Evolutionary conservation across 2,113 vertebrate genomes (phyloP), one percentile per base, ranked within the genome.

Genomic region (Elephantulus edwardii): DNA sequence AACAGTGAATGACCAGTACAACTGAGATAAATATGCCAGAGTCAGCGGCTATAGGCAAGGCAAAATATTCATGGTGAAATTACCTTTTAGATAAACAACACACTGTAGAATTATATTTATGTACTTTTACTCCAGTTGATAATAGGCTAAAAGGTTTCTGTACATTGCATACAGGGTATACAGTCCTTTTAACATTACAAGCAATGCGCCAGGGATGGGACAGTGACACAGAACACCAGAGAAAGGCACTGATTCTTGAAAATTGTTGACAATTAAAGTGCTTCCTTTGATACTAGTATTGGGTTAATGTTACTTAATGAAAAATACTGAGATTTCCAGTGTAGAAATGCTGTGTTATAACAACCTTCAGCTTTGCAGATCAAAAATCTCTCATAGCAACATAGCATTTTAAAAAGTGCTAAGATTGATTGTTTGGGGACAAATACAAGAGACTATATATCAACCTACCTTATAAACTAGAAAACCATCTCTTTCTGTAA

Each of bases 371-470:
- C 54, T 93, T 85, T 50, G 78, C 72, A 91, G 74, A 79, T 70
- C 50, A 78, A 72, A 22, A 74, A 12, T 16, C 38, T 92, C 68
- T 77, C 38, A 80, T 52, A 56, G 74, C 40, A 56, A 75, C 33
- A 56, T 11, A 68, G 16, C 28, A 30, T 93, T 94, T 86, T n/a
- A 38, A 83, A 92, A 94, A 89, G 9, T 68, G 5, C 70, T 8
- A 76, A 88, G 72, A 85, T 81, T 52, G 83, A 87, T 72, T 33
- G 58, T 87, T 91, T 46, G 76, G 30, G 52, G 87, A 86, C 48
- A 94, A 91, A 82, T 76, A 76, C 44, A 91, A 91, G 9, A 40
- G 46, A 88, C 62, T 92, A 70, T 92, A 93, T 95, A 91, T 70
- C 93, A 96, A 81, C 64, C 44, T 46, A 52, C 44, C 28, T 38